Conservation (phyloP, 2,113 vertebrate species). For the Xenotilapia caudafasciata region DNA sequence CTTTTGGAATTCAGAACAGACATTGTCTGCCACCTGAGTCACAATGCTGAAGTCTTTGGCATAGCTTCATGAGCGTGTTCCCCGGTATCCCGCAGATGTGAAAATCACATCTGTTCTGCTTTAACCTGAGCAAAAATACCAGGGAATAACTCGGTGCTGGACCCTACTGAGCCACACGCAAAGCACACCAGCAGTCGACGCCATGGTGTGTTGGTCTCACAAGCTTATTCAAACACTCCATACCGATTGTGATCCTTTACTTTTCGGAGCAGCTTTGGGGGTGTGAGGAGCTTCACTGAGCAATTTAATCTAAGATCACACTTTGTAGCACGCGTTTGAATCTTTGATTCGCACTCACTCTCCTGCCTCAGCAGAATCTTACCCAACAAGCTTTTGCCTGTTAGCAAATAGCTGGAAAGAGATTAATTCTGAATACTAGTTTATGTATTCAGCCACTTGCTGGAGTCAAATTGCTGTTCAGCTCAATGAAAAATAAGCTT, state of each 20-base stretch:
- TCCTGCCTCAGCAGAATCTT: neutral
- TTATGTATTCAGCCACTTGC: neutral
- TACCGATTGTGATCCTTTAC: neutral
- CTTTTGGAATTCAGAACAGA: conserved; percentile 25
- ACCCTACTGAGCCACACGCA: neutral
- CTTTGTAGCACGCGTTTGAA: neutral
- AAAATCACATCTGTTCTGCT: conserved; percentile 21
- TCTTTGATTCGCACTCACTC: neutral
- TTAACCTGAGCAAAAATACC: neutral
- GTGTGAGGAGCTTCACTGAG: neutral
- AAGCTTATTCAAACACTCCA: neutral
- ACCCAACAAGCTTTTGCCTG: neutral
- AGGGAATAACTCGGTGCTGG: neutral
- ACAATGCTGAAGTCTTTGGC: neutral
- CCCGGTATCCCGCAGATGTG: conserved; percentile 2
- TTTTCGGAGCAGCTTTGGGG: neutral
- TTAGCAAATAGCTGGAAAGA: neutral
- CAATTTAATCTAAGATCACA: neutral
- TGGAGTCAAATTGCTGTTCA: conserved; percentile 27
- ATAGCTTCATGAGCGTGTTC: neutral
- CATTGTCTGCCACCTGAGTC: conserved; percentile 28
- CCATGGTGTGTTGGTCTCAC: neutral
- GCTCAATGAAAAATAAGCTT: conserved; percentile 36
- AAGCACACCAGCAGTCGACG: neutral
- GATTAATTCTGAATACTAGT: conserved; percentile 25